These are phyloP conservation scores for Cryptops parisi DNA, from an alignment of 2,888 invertebrate genomes.

Conservation along the genomic window DNA sequence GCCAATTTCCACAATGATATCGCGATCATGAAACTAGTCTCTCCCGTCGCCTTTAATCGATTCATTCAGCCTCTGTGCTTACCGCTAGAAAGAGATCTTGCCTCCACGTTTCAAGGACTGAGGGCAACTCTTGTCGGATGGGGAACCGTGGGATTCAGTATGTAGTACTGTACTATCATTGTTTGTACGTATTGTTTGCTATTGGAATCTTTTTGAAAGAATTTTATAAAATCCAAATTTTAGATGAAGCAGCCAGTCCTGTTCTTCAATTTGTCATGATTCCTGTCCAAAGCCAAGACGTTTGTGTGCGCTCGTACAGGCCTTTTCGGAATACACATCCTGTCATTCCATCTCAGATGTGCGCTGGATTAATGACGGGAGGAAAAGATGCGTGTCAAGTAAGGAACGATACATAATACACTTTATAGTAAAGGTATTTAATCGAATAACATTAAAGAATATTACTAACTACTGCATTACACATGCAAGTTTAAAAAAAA, in stretches of 20 bases:
- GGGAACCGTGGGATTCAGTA: slow-evolving; percentile 57
- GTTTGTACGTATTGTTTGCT: too few species aligned
- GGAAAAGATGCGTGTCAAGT: slow-evolving; percentile 59
- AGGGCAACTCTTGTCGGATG: slow-evolving; percentile 55
- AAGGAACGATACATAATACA: too few species aligned
- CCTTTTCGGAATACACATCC: slow-evolving; percentile 34
- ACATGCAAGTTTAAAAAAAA: too few species aligned
- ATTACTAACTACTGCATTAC: too few species aligned
- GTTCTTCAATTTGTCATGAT: slow-evolving; percentile 51
- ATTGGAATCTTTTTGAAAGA: background rate
- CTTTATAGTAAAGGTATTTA: too few species aligned
- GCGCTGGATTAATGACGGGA: slow-evolving; percentile 50
- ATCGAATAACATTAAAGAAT: too few species aligned
- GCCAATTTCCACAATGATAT: slow-evolving; percentile 9
- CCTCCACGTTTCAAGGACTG: background rate
- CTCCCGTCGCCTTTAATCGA: background rate
- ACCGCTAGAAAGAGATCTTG: background rate
- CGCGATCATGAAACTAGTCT: slow-evolving; percentile 5
- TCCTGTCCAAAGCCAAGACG: slow-evolving; percentile 47
- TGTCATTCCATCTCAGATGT: slow-evolving; percentile 46
- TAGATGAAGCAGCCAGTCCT: slow-evolving; percentile 4
- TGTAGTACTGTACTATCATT: slow-evolving; percentile 30
- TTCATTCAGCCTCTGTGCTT: slow-evolving; percentile 3
- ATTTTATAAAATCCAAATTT: background rate
- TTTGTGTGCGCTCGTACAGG: slow-evolving; percentile 45